Evolutionary conservation across 1,140 invertebrate genomes (phyloP), one percentile per base, ranked within the genome.

Genomic region (Phthorimaea operculella): DNA sequence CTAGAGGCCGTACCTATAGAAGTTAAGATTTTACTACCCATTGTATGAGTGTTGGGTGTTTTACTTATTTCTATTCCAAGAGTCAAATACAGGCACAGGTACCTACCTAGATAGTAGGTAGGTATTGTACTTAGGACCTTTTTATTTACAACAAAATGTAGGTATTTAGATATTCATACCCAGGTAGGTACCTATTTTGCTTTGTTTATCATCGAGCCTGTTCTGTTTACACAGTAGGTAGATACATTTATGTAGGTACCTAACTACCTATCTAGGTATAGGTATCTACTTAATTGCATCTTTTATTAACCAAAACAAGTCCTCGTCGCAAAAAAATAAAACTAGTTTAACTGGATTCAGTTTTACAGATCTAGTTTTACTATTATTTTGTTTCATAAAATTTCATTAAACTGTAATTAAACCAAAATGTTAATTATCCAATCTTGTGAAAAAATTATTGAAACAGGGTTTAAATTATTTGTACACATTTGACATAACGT

Each of bases 361-460:
- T 39, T 39, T 39, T 12, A 39, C n/a, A 10, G 36, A 12, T n/a
- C n/a, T 39, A 39, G 10, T 39, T 10, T 39, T 9, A 4, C 21
- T 28, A 12, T 39, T 39, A 39, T 39, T 12, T 9, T 39, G 36
- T 39, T 39, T 47, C n/a, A 47, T 4, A 47, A 47, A n/a, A 42
- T n/a, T 14, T 42, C 39, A 42, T 42, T 42, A 4, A 42, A 11
- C 12, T 16, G 1, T 8, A 47, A 47, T 16, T 47, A 47, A 47
- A 39, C n/a, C 36, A 5, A 39, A 28, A 39, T n/a, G 51, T 52
- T 47, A 58, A 59, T 58, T 58, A 59, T 49, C 55, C 18, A 16
- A 36, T 78, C 64, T 81, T 77, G 70, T 78, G 73, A 76, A 79
- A 28, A n/a, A 79, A 79, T 72, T 76, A 79, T 76, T 72, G 71